Base-by-base conservation (phyloP, 2,797 vertebrate species). In the Microctenopoma stevenorrisi region DNA sequence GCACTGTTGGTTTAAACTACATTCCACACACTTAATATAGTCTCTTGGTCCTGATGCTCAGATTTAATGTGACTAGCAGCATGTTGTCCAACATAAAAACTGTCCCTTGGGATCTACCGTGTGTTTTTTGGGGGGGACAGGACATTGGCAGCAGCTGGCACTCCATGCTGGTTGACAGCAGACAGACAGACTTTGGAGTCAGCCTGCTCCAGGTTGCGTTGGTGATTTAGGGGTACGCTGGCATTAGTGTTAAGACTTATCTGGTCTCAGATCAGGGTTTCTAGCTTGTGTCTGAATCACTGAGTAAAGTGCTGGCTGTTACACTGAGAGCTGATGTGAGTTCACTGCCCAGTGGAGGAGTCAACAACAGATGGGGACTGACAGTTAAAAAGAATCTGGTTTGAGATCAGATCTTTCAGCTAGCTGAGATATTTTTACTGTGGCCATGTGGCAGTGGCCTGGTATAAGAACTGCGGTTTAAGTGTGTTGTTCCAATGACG, bases 1-100 rank as follows among this genome's bases (percentile, higher is more conserved):
- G 68, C 48, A 51, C 38, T 52, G 58, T 76, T 35, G 50, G 65
- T 61, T 76, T 44, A 81, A 83, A 74, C 76, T 37, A 73, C 73
- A 76, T 66, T 2, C 25, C 71, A 48, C 57, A 69, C 64, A 69
- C 37, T 83, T 81, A 87, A 83, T 79, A 66, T 57, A 70, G 83
- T 78, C 85, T 86, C 80, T 54, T 18, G 73, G 72, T 81, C 64
- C 57, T 22, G 22, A 52, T 84, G 86, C 75, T 85, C 71, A 73
- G 72, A 88, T 86, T 81, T 78, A 85, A 82, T 84, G 84, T 77
- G 76, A 85, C 79, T 68, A 75, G 53, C 77, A 81, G 75, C 72
- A 55, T 83, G 87, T 82, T 87, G 88, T 85, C 79, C 71, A 72
- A 86, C 80, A 82, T 79, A 81, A 82, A 76, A 73, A 76, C 76